Conservation (phyloP, 2,113 vertebrate species). For the Collichthys lucidus region DNA sequence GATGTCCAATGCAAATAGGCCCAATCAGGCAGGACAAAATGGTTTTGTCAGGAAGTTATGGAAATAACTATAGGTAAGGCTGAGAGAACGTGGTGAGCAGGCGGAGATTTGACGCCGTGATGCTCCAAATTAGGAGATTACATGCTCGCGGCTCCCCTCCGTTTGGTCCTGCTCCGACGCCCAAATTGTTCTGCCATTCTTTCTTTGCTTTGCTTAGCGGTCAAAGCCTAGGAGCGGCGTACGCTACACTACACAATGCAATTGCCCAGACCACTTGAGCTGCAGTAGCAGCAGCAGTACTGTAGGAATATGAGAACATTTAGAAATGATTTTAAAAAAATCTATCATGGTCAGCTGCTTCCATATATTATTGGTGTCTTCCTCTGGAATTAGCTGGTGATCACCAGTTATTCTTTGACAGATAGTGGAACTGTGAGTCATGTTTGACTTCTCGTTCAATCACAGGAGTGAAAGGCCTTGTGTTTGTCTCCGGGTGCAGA, state of each 20-base stretch:
- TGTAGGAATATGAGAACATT: not conserved
- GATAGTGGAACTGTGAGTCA: constrained; percentile 23
- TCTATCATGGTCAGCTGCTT: not conserved
- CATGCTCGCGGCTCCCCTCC: constrained; percentile 69
- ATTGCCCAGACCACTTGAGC: constrained; percentile 28
- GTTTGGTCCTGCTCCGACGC: constrained; percentile 61
- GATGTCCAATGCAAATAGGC: constrained; percentile 94
- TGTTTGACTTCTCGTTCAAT: constrained; percentile 20
- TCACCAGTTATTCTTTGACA: constrained; percentile 15
- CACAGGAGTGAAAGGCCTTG: constrained; percentile 1
- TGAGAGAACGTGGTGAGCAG: constrained; percentile 24
- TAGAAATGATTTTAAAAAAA: constrained; percentile 1
- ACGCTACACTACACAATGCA: constrained; percentile 48
- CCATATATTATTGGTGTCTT: not conserved
- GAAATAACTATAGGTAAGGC: constrained; percentile 76
- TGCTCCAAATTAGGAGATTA: constrained; percentile 85
- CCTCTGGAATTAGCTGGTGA: constrained; percentile 23
- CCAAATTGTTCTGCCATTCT: constrained; percentile 79
- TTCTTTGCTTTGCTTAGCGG: constrained; percentile 64
- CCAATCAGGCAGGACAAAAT: constrained; percentile 96
- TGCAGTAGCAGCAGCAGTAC: not conserved
- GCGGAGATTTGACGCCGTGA: constrained; percentile 65
- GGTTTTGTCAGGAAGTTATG: constrained; percentile 91
- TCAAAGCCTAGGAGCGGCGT: constrained; percentile 47
- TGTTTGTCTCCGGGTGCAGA: constrained; percentile 20